These are phyloP conservation scores for Tangara arthus DNA, from an alignment of 2,797 vertebrate genomes.

Conservation along the genomic window DNA sequence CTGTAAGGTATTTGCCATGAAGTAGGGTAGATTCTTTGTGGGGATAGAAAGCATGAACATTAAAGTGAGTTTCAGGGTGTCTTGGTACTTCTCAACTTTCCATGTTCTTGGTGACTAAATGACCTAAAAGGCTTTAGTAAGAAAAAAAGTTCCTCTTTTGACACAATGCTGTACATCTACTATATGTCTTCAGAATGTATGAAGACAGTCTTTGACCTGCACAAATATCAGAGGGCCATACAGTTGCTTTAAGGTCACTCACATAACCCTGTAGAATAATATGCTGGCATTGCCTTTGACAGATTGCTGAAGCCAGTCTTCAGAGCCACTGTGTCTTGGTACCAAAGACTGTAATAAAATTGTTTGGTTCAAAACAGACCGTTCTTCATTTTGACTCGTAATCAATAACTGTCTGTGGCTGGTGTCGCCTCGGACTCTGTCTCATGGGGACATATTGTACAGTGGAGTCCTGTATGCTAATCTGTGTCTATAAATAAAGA, in stretches of 20 bases:
- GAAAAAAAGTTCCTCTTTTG: not conserved
- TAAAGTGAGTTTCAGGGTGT: not conserved
- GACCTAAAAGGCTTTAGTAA: not conserved
- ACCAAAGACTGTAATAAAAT: conserved; percentile 58
- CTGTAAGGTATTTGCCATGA: not conserved
- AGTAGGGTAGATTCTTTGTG: not conserved
- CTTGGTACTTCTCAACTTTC: not conserved
- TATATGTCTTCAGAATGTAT: not conserved
- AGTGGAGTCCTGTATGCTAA: conserved; percentile 33
- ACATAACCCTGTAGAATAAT: conserved; percentile 24
- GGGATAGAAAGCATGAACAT: accelerated
- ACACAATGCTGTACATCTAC: not conserved
- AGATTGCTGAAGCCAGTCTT: conserved; percentile 39
- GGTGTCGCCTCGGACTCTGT: not conserved
- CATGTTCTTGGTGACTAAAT: not conserved
- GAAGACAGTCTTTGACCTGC: conserved; percentile 42
- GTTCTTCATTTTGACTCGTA: conserved; percentile 57
- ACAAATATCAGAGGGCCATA: conserved; percentile 40
- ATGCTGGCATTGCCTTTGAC: conserved; percentile 39
- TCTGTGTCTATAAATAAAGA: conserved; percentile 39
- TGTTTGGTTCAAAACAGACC: conserved; percentile 36
- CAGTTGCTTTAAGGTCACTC: conserved; percentile 41
- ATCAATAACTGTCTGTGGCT: conserved; percentile 55
- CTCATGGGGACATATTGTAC: not conserved
- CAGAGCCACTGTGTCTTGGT: conserved; percentile 20